phyloP scores from a whole-genome alignment of 1,140 invertebrate genomes.

The Hetaerina americana region DNA sequence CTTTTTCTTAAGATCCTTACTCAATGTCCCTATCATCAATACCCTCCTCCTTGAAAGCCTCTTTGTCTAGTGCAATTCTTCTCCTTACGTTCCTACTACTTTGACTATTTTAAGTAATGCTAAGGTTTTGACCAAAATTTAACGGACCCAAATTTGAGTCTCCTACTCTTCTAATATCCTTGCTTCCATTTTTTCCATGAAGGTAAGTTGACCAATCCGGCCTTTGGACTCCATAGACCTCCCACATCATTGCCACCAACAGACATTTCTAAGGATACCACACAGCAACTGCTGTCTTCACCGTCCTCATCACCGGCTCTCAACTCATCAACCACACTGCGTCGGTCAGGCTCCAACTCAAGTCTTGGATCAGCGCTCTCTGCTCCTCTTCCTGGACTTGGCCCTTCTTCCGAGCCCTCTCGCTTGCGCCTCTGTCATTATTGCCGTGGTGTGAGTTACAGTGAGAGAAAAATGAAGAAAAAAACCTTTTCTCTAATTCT shows the following conservation, averaged over 20 bases:
- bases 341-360: constrained; percentile 23
- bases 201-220: constrained; percentile 47
- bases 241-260: neutral
- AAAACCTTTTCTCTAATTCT: no score
- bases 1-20: no score
- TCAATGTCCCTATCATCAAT: no score
- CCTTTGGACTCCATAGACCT: constrained; percentile 23
- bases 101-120: no score
- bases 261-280: neutral
- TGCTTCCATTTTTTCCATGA: constrained; percentile 16
- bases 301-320: neutral
- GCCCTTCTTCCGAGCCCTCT: constrained; percentile 36
- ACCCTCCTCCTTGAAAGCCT: no score
- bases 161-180: no score
- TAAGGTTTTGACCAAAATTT: no score
- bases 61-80: no score
- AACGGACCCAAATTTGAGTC: no score
- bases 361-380: constrained; percentile 32
- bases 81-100: no score
- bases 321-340: constrained; percentile 3
- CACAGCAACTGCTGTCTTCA: neutral
- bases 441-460: constrained; percentile 41
- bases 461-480: neutral
- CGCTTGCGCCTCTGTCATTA: constrained; percentile 68
- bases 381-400: neutral